phyloP scores from a whole-genome alignment of 1,140 invertebrate species.

The Dolichoris vasculosae region DNA sequence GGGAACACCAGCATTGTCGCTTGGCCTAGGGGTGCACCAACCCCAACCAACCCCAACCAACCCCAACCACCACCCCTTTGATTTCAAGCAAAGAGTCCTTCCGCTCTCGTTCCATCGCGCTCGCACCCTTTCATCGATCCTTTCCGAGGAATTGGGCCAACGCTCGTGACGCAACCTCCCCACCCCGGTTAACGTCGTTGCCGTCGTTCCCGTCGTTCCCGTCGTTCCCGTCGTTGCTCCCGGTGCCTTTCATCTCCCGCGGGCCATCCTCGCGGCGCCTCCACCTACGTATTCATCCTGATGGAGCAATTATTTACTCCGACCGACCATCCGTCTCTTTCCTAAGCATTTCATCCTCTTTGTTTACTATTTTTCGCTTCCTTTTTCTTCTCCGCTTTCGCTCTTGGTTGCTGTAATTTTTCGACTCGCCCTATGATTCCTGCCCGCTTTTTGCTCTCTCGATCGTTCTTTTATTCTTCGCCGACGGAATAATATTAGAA shows the following conservation, averaged over 20 bases:
- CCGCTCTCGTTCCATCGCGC: constrained; percentile 15
- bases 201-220: not conserved
- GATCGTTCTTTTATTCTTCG: no score
- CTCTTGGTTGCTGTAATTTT: not conserved
- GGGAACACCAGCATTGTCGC: not conserved
- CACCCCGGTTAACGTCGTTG: not conserved
- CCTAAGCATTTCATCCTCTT: not conserved
- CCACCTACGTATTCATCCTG: constrained; percentile 54
- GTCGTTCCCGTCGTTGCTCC: not conserved
- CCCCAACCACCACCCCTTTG: not conserved
- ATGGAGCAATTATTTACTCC: constrained; percentile 60
- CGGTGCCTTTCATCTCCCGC: constrained; percentile 3
- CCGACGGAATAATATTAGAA: no score
- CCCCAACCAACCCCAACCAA: not conserved
- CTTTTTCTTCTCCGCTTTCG: not conserved
- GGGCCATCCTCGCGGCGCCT: constrained; percentile 22
- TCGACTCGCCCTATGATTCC: not conserved
- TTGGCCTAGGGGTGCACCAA: not conserved
- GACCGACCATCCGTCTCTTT: not conserved
- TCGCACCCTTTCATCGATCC: constrained; percentile 59
- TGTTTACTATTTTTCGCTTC: not conserved
- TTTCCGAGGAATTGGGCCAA: constrained; percentile 64
- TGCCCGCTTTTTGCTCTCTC: no score
- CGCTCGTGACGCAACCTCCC: constrained; percentile 58
- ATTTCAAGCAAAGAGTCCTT: constrained; percentile 29